phyloP scores from a whole-genome alignment of 2,113 vertebrate genomes.

The Echinops telfairi region DNA sequence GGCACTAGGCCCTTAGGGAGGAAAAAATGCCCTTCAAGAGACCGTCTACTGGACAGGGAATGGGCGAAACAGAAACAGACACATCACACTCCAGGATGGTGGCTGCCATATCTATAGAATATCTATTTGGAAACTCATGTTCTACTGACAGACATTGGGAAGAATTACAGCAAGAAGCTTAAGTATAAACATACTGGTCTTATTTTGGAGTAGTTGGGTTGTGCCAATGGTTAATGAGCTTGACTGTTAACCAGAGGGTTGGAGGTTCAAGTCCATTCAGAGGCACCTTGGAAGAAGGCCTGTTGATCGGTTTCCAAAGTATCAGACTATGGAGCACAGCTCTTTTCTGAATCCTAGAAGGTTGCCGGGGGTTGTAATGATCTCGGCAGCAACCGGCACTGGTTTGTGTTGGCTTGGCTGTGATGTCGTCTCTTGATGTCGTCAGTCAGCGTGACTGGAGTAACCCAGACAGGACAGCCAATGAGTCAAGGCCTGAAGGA shows the following conservation, averaged over 20 bases:
- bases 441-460: background rate
- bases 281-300: background rate
- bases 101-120: background rate
- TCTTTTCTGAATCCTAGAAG: background rate
- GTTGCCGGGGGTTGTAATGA: background rate
- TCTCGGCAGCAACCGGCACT: background rate
- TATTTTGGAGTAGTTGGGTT: background rate
- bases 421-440: background rate
- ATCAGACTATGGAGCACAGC: too few relatives aligned
- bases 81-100: background rate
- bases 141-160: background rate
- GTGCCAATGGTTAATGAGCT: background rate
- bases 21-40: background rate
- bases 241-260: background rate
- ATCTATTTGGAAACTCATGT: background rate
- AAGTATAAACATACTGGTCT: background rate
- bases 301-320: background rate
- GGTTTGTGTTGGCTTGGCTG: background rate
- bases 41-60: too few relatives aligned
- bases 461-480: background rate
- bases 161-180: background rate
- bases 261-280: background rate
- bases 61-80: background rate
- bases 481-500: background rate
- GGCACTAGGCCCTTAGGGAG: background rate